Conservation (phyloP, 2,888 invertebrate genomes). For the Cosmia trapezina region DNA sequence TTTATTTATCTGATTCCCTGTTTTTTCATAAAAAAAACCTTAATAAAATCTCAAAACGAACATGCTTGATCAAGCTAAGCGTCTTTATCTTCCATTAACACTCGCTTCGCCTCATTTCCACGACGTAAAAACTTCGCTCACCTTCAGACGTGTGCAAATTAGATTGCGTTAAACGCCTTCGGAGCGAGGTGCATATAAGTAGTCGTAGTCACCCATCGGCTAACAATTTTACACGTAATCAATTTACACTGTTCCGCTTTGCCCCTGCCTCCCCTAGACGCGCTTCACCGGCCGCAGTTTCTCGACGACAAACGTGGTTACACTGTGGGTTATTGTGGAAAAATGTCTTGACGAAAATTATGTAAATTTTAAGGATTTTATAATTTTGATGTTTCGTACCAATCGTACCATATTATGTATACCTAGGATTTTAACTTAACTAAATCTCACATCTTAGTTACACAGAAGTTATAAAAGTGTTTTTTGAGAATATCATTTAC, state of each 20-base stretch:
- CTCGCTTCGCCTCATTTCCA: conserved; percentile 69
- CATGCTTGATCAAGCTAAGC: conserved; percentile 7
- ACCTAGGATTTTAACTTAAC: background rate
- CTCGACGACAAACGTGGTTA: conserved; percentile 63
- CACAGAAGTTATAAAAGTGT: background rate
- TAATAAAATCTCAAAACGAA: background rate
- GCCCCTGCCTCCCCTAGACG: conserved; percentile 69
- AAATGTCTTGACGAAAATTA: conserved; percentile 19
- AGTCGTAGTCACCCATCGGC: conserved; percentile 75
- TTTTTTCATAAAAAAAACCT: background rate
- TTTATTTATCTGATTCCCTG: background rate
- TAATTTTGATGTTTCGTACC: no score
- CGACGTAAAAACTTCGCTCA: conserved; percentile 66
- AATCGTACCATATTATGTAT: background rate
- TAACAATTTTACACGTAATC: conserved; percentile 87
- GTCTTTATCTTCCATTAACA: conserved; percentile 39
- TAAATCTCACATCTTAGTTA: background rate
- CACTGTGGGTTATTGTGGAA: conserved; percentile 49
- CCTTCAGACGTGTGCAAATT: conserved; percentile 78
- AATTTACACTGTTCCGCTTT: conserved; percentile 80
- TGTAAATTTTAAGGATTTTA: background rate
- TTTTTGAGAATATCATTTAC: background rate
- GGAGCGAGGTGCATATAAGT: conserved; percentile 84
- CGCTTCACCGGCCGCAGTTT: conserved; percentile 63
- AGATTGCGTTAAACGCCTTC: conserved; percentile 76